Base-by-base conservation (phyloP, 2,797 vertebrate species). In the Lophotriccus pileatus region DNA sequence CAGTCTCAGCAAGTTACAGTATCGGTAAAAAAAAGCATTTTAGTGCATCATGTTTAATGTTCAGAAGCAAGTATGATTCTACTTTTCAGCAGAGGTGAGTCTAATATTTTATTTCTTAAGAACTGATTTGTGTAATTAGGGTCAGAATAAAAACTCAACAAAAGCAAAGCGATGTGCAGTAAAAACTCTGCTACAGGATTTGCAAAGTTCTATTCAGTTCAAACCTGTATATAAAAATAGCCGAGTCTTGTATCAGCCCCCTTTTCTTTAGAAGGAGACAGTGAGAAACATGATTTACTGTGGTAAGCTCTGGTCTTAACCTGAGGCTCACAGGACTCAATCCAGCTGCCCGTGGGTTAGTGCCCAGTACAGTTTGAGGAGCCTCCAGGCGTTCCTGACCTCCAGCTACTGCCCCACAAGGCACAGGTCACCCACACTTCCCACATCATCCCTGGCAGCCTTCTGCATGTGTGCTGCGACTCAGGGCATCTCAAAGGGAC, bases 301-400 rank as follows among this genome's bases (percentile, higher is more conserved):
- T 50, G 25, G 47, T 14, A 47, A 39, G 30, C 25, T 43, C 74
- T 36, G 53, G 63, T 30, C 41, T 74, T 47, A 41, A 10, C 14
- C 8, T 32, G 16, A 67, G 39, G 30, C 22, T 20, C 32, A 2
- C 6, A 19, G 22, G 6, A 43, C 20, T 58, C 0, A 0, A 41
- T 36, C 64, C 53, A 53, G 37, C 17, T 49, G n/a, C 37, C 43
- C 62, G 24, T 0, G 1, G 6, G 3, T 11, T 1, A 0, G 62
- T 49, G 21, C 12, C 69, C 17, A 8, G 5, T 11, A 21, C 6
- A 12, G 30, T 43, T 3, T 1, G 3, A 58, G 58, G 21, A 28
- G 12, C 2, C n/a, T 77, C 18, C 5, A 32, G 55, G 16, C 21
- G 34, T 25, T 87, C 27, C 75, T 50, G 81, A 43, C 23, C 14